Evolutionary conservation across 2,797 vertebrate species (phyloP).

Genomic region (Smutsia temminckii): DNA sequence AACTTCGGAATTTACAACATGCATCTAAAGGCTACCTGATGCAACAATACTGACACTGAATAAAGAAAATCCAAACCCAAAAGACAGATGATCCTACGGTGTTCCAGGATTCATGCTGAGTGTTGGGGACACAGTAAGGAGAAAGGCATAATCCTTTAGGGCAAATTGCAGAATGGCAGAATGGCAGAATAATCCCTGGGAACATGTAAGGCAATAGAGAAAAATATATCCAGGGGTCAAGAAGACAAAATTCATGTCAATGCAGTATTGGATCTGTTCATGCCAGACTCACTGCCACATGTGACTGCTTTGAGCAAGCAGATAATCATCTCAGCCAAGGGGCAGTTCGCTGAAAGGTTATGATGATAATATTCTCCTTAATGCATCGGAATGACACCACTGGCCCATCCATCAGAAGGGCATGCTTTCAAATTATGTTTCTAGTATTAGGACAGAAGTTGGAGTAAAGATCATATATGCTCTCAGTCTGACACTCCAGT

Average conservation of each 20-base stretch:
- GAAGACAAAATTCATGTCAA: not conserved
- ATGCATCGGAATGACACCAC: not conserved
- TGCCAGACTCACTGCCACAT: rapidly evolving
- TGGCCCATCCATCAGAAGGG: rapidly evolving
- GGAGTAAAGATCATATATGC: not conserved
- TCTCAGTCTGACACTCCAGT: not conserved
- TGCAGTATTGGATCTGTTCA: not conserved
- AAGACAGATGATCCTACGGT: too few relatives aligned
- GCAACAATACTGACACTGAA: not conserved
- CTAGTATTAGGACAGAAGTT: not conserved
- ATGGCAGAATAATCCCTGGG: not conserved
- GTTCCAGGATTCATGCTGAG: not conserved
- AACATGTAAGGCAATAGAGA: not conserved
- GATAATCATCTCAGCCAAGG: not conserved
- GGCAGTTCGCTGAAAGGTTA: not conserved
- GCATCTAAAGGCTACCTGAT: not conserved
- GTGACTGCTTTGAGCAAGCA: not conserved
- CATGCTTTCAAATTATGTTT: not conserved
- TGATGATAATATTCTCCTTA: not conserved
- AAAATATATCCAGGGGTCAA: slow-evolving; percentile 1
- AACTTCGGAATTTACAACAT: not conserved
- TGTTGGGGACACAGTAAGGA: rapidly evolving
- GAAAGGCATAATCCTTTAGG: not conserved
- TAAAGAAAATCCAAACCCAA: not conserved
- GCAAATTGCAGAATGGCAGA: not conserved